phyloP scores from a whole-genome alignment of 2,888 invertebrate species.

The Hipparchia semele region DNA sequence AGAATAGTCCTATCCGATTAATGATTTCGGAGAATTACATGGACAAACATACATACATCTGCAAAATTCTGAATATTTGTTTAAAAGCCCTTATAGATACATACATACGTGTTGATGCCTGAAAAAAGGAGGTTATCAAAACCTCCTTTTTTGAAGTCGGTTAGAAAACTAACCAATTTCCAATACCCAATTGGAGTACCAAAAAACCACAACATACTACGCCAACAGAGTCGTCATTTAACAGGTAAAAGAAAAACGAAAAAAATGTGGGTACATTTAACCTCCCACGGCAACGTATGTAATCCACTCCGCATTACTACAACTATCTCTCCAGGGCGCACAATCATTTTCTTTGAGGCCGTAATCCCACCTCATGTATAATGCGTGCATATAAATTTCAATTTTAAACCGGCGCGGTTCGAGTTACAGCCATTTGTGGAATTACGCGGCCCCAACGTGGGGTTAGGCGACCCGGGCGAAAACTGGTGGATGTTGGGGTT shows the following conservation, averaged over 20 bases:
- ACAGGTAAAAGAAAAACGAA: not conserved
- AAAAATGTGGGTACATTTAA: conserved; percentile 20
- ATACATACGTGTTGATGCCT: too few relatives aligned
- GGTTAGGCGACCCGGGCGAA: conserved; percentile 37
- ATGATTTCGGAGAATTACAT: too few relatives aligned
- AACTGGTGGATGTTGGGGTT: conserved; percentile 15
- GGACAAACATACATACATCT: too few relatives aligned
- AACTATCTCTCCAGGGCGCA: conserved; percentile 50
- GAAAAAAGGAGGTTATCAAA: too few relatives aligned
- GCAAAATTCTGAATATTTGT: too few relatives aligned
- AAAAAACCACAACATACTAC: not conserved
- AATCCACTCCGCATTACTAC: conserved; percentile 45
- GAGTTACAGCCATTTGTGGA: conserved; percentile 78
- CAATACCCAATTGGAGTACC: too few relatives aligned
- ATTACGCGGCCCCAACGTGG: conserved; percentile 58
- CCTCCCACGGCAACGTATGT: conserved; percentile 23
- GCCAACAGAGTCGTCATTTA: not conserved
- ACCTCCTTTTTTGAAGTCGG: too few relatives aligned
- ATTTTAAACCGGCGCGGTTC: conserved; percentile 77
- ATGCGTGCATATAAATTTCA: conserved; percentile 82
- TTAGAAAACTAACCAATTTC: too few relatives aligned
- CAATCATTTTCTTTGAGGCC: conserved; percentile 55
- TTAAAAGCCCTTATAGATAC: too few relatives aligned
- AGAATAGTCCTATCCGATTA: too few relatives aligned
- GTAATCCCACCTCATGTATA: conserved; percentile 75